Conservation (phyloP, 2,888 invertebrate species). For the Hyppa rectilinea region DNA sequence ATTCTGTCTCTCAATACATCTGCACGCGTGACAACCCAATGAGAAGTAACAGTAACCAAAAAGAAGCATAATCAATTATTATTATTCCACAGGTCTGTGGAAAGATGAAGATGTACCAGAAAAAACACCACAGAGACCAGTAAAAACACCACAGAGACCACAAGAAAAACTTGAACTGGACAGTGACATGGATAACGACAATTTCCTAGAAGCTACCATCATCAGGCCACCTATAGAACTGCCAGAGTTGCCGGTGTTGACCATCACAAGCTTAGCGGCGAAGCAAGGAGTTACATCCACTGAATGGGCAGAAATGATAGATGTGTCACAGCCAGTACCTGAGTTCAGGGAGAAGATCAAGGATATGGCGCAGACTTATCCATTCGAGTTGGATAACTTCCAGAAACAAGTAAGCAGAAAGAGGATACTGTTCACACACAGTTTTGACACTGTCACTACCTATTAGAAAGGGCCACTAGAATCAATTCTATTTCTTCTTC, state of each 20-base stretch:
- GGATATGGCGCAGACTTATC: slow-evolving; percentile 95
- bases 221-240: slow-evolving; percentile 81
- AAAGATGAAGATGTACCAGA: slow-evolving; percentile 80
- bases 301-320: slow-evolving; percentile 97
- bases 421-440: too few species aligned
- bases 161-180: slow-evolving; percentile 68
- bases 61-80: not conserved
- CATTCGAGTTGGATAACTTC: slow-evolving; percentile 98
- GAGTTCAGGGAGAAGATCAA: slow-evolving; percentile 96
- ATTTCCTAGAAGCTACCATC: slow-evolving; percentile 83
- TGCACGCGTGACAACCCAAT: not conserved
- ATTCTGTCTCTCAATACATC: not conserved
- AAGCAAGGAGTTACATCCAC: slow-evolving; percentile 88
- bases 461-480: too few species aligned
- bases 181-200: slow-evolving; percentile 77
- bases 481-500: too few species aligned
- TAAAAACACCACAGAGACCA: slow-evolving; percentile 69
- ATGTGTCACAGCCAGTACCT: slow-evolving; percentile 94
- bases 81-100: slow-evolving; percentile 81
- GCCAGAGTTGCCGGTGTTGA: slow-evolving; percentile 92
- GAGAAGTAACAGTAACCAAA: not conserved
- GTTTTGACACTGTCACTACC: too few species aligned
- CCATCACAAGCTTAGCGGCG: slow-evolving; percentile 91
- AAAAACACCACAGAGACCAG: slow-evolving; percentile 69
- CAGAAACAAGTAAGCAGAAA: slow-evolving; percentile 95